phyloP scores from a whole-genome alignment of 2,888 invertebrate genomes.

The Mermis nigrescens region DNA sequence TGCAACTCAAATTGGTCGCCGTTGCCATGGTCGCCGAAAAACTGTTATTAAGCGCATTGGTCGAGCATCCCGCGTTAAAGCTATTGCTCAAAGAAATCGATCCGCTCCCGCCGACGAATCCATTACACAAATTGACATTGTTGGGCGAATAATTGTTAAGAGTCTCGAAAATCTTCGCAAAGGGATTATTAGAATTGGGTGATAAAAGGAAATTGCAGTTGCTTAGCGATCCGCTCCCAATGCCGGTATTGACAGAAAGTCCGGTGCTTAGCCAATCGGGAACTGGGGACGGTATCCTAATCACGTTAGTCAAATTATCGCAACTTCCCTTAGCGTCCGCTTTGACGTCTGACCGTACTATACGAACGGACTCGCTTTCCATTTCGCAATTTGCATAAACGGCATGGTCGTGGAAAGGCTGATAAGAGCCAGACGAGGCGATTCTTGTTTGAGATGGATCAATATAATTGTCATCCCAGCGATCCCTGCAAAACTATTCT shows the following conservation, averaged over 20 bases:
- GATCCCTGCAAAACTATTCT: no score
- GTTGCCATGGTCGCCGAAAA: background rate
- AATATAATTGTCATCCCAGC: no score
- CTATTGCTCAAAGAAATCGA: background rate
- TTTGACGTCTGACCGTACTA: no score
- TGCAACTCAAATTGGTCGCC: background rate
- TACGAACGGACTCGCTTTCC: no score
- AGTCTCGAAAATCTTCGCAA: slow-evolving; percentile 2
- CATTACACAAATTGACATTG: background rate
- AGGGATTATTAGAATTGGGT: background rate
- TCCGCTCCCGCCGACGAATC: no score
- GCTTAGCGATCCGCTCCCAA: background rate
- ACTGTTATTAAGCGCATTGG: background rate
- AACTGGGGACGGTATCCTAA: background rate
- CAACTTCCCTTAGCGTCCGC: no score
- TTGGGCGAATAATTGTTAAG: background rate
- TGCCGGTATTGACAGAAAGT: background rate
- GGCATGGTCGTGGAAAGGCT: no score
- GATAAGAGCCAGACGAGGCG: no score
- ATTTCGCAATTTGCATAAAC: no score
- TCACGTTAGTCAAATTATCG: background rate
- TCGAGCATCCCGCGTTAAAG: background rate
- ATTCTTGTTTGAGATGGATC: no score
- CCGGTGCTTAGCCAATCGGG: background rate
- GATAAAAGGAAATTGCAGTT: background rate